Evolutionary conservation across 2,113 vertebrate genomes (phyloP), one percentile per base, ranked within the genome.

Genomic region (Catharus fuscescens): DNA sequence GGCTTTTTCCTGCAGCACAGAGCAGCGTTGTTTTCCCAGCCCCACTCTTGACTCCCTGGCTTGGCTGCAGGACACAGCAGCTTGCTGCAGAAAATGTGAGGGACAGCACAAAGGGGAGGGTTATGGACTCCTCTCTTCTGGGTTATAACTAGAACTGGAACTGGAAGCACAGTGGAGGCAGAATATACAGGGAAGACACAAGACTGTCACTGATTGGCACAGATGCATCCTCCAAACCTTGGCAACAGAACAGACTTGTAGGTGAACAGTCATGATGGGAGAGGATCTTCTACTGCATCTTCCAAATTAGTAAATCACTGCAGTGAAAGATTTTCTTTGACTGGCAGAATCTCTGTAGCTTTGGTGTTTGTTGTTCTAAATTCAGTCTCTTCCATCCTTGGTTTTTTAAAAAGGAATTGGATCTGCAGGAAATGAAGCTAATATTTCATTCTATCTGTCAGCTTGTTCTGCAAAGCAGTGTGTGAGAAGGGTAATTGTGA

Each of bases 371-470:
- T 78, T 88, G 25, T 84, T 88, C 73, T 86, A 80, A 93, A 71
- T 60, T 84, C 77, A 70, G 57, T 29, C 34, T 80, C n/a, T 84
- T 83, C 80, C 32, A 86, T n/a, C 50, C 21, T 56, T 42, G 18
- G 8, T 8, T 70, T 36, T 26, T 3, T 5, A 32, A n/a, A 60
- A 70, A 31, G 31, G 24, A 36, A 50, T 3, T 31, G 44, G 13
- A 66, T 62, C 69, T 56, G 28, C 76, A 94, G 56, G 69, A 96
- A 84, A 78, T 84, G 57, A 92, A 80, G 44, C 25, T 84, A 64
- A 48, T 95, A 84, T 87, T 97, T 93, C 40, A 76, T 74, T 86
- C 42, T n/a, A 16, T 71, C 65, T 89, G 73, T 56, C 91, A 89
- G 65, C 48, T 71, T 89, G 28, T 84, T 92, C 91, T 74, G 78